Evolutionary conservation across 2,113 vertebrate species (phyloP), one percentile per base, ranked within the genome.

Genomic region (Danionella cerebrum): DNA sequence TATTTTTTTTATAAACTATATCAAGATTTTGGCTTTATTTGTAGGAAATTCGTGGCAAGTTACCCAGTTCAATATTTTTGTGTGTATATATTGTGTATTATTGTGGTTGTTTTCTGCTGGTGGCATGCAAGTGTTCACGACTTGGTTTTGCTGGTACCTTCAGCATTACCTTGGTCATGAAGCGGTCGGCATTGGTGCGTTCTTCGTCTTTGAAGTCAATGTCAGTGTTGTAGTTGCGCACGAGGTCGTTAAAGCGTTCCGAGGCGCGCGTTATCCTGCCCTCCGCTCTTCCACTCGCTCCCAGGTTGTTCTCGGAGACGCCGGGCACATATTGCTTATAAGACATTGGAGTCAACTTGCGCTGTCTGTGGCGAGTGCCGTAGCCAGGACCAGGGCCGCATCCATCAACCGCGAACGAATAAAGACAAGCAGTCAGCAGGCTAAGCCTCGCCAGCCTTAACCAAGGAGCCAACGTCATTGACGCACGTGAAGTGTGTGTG

Each of bases 181-280:
- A 93, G 65, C 94, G 90, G 82, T 98, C 96, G 2, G 96, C 94
- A 35, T 92, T 92, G 19, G 94, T 97, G 84, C 93, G 94, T 86
- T 98, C 96, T 83, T 98, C 95, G 85, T 98, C 94, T 84, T 98
- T 98, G 89, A 98, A 98, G 80, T 96, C 91, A 84, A 98, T 94
- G 87, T 98, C 94, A 14, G 95, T 91, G 77, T 98, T 98, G 90
- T 97, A 98, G 89, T 98, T 98, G 84, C 94, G 94, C 76, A 93
- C 92, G 52, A 98, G 93, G 41, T 95, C 91, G 78, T 94, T 96
- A 89, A 98, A 98, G 80, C 91, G 92, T 79, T 95, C 93, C 0
- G 94, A 94, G 84, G 84, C 90, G 71, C 93, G 90, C 45, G 92
- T 86, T 80, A 97, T 93, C 88, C 97, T 98, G 79, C 94, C 93